Evolutionary conservation across 2,888 invertebrate genomes (phyloP).

Genomic region (Agonopterix heracliana): DNA sequence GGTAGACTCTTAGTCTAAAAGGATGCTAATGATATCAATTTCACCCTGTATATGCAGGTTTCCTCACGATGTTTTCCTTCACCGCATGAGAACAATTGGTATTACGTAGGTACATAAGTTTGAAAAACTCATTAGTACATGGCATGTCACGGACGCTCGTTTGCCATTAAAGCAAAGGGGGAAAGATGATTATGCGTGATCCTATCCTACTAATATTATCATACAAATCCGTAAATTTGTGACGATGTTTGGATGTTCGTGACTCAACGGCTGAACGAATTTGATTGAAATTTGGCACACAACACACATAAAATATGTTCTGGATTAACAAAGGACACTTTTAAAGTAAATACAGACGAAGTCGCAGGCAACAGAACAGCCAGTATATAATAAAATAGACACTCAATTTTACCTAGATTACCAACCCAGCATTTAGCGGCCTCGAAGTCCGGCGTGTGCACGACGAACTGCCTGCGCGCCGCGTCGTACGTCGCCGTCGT

Average conservation of each 20-base stretch:
- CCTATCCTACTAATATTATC: neutral
- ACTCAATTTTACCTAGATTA: slow-evolving; percentile 81
- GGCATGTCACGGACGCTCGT: neutral
- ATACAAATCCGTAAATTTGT: too few relatives aligned
- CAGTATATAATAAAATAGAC: slow-evolving; percentile 1
- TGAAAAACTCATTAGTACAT: neutral
- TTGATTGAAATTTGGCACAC: neutral
- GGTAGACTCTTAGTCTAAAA: too few relatives aligned
- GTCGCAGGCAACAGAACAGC: neutral
- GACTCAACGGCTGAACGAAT: neutral
- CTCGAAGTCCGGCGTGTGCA: slow-evolving; percentile 95
- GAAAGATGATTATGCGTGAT: neutral
- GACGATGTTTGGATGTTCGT: neutral
- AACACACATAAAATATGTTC: neutral
- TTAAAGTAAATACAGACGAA: too few relatives aligned
- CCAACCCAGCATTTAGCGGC: slow-evolving; percentile 98
- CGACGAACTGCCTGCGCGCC: slow-evolving; percentile 84
- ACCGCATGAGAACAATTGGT: neutral
- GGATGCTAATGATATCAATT: too few relatives aligned
- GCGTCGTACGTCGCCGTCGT: slow-evolving; percentile 93
- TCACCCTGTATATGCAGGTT: too few relatives aligned
- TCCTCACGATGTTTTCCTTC: neutral
- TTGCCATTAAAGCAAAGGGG: neutral
- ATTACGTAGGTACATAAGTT: too few relatives aligned
- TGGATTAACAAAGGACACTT: too few relatives aligned